Evolutionary conservation across 2,113 vertebrate species (phyloP), one percentile per base, ranked within the genome.

Genomic region (Calypte anna): DNA sequence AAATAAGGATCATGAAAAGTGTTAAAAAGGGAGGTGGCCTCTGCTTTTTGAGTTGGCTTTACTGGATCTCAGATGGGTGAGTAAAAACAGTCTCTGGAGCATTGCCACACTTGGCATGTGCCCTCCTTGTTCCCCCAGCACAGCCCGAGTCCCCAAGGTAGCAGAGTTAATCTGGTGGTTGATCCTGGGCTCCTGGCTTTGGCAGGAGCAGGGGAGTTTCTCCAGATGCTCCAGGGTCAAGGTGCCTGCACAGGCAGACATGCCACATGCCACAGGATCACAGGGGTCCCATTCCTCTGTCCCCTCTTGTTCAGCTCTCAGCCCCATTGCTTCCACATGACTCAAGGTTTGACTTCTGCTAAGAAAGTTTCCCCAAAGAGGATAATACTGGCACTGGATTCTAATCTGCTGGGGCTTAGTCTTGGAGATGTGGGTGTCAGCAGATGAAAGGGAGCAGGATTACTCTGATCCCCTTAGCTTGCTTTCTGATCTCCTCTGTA

Each of bases 401-500:
- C 28, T 91, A 38, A 68, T 90, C 74, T 83, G 38, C 28, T 2
- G 2, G 74, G 27, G 53, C 54, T 95, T 92, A 85, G 33, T 58
- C 57, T 33, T 12, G 21, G 43, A 30, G 78, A 20, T 1, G 0
- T 73, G 74, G 28, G 59, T 92, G 73, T 74, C 89, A 83, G 27
- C 0, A 0, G 58, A 75, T 94, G 93, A 90, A 94, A 88, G 74
- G 72, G 57, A 91, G 90, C 58, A 80, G 91, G 78, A 90, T 95
- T 89, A 82, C 53, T 25, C 40, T 38, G 72, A 91, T 95, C 86
- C 31, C 87, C 36, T 86, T 88, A 83, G 54, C 43, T 91, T 87
- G 68, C 76, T 91, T 78, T 92, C 54, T 95, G 62, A 82, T 93
- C 81, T 73, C 51, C 91, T 88, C 64, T 90, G 72, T 94, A 90